phyloP scores from a whole-genome alignment of 1,140 invertebrate genomes.

The Dermatophagoides farinae region DNA sequence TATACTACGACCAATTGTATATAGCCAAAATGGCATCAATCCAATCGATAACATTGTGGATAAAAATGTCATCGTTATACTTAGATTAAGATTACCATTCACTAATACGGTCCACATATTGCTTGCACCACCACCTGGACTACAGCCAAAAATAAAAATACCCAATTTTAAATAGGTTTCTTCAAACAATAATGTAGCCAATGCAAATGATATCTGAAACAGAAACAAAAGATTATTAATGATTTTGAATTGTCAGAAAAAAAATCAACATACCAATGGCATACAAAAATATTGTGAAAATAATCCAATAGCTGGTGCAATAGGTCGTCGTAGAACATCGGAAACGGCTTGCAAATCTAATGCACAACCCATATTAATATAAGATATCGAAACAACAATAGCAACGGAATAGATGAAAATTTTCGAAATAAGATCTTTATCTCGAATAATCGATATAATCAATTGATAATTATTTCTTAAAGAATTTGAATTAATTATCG shows the following conservation, averaged over 20 bases:
- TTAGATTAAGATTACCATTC: slow-evolving; percentile 64
- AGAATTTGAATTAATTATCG: not conserved
- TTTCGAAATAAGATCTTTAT: slow-evolving; percentile 20
- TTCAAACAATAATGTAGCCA: slow-evolving; percentile 30
- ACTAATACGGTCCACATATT: slow-evolving; percentile 82
- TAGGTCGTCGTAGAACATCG: slow-evolving; percentile 44
- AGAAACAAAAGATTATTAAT: not conserved
- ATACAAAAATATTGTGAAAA: slow-evolving; percentile 64
- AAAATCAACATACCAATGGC: slow-evolving; percentile 50
- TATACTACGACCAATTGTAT: slow-evolving; percentile 60
- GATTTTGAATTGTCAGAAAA: not conserved
- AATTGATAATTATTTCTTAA: not conserved
- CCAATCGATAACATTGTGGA: slow-evolving; percentile 66
- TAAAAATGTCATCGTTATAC: slow-evolving; percentile 76
- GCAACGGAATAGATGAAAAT: slow-evolving; percentile 56
- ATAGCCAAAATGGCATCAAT: slow-evolving; percentile 90
- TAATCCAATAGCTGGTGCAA: slow-evolving; percentile 64
- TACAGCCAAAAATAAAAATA: slow-evolving; percentile 72
- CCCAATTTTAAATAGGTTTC: slow-evolving; percentile 51
- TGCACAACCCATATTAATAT: slow-evolving; percentile 82
- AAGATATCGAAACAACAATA: slow-evolving; percentile 56
- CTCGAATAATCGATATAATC: slow-evolving; percentile 13
- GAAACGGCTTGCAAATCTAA: slow-evolving; percentile 51
- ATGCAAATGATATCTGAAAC: slow-evolving; percentile 16
- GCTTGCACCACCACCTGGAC: slow-evolving; percentile 77